phyloP scores from a whole-genome alignment of 2,113 vertebrate species.

The Phodopus roborovskii region DNA sequence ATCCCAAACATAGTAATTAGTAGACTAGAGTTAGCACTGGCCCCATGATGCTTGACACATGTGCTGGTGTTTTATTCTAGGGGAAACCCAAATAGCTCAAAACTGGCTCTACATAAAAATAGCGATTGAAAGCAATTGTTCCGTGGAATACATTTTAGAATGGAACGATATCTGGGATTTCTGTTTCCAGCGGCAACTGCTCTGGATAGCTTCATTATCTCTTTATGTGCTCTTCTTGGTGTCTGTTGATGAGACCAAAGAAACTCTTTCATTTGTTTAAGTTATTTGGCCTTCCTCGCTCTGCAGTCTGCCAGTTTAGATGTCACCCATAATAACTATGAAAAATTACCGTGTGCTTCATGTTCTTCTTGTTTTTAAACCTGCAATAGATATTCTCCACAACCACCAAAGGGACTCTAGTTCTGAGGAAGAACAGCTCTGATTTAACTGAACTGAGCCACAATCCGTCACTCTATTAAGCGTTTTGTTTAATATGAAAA shows the following conservation, averaged over 20 bases:
- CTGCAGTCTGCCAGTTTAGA: constrained; percentile 88
- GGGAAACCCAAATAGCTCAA: neutral
- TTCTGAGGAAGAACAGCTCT: constrained; percentile 87
- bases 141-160: constrained; percentile 21
- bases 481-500: constrained; percentile 82
- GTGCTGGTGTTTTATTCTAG: constrained; percentile 22
- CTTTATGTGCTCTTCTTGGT: constrained; percentile 76
- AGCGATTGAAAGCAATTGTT: constrained; percentile 46
- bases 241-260: constrained; percentile 77
- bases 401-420: constrained; percentile 85
- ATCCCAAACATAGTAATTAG: neutral
- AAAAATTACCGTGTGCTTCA: constrained; percentile 91
- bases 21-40: neutral
- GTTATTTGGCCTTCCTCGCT: constrained; percentile 82
- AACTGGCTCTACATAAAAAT: constrained; percentile 22
- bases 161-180: constrained; percentile 65
- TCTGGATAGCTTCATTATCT: constrained; percentile 77
- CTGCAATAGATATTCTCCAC: constrained; percentile 77
- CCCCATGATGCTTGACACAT: neutral
- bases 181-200: constrained; percentile 69
- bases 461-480: constrained; percentile 83
- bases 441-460: constrained; percentile 86
- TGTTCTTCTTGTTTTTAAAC: constrained; percentile 79
- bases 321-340: constrained; percentile 93
- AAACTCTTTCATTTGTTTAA: constrained; percentile 85